These are phyloP conservation scores for Zeuzera pyrina DNA, from an alignment of 2,888 invertebrate genomes.

Conservation along the genomic window DNA sequence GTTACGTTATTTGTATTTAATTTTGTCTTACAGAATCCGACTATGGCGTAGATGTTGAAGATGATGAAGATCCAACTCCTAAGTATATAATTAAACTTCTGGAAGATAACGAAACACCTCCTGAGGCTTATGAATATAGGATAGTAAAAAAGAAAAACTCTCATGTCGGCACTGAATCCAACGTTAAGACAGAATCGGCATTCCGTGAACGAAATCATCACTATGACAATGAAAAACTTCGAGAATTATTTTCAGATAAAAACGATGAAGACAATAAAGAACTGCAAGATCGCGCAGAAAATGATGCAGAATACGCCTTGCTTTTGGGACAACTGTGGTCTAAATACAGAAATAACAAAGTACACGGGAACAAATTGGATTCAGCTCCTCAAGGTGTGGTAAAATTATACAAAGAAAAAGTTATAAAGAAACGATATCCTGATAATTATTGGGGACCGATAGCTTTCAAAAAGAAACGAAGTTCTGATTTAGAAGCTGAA, in stretches of 20 bases:
- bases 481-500: slow-evolving; percentile 39
- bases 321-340: slow-evolving; percentile 72
- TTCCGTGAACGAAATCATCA: slow-evolving; percentile 60
- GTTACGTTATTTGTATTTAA: too few species aligned
- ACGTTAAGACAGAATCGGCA: slow-evolving; percentile 45
- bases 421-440: slow-evolving; percentile 57
- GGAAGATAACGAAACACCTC: slow-evolving; percentile 53
- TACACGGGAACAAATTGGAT: slow-evolving; percentile 39
- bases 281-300: slow-evolving; percentile 38
- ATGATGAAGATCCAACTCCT: slow-evolving; percentile 40
- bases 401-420: slow-evolving; percentile 58
- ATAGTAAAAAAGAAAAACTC: slow-evolving; percentile 65
- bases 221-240: slow-evolving; percentile 50
- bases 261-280: slow-evolving; percentile 42
- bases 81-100: slow-evolving; percentile 53
- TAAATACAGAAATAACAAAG: slow-evolving; percentile 66
- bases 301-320: slow-evolving; percentile 67
- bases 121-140: slow-evolving; percentile 71
- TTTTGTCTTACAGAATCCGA: slow-evolving; percentile 42
- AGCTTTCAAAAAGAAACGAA: slow-evolving; percentile 64
- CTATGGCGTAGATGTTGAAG: slow-evolving; percentile 47
- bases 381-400: slow-evolving; percentile 55
- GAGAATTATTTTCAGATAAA: slow-evolving; percentile 51
- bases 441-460: slow-evolving; percentile 68
- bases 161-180: slow-evolving; percentile 21